These are phyloP conservation scores for Thaumetopoea pityocampa DNA, from an alignment of 1,140 invertebrate species.

Conservation along the genomic window DNA sequence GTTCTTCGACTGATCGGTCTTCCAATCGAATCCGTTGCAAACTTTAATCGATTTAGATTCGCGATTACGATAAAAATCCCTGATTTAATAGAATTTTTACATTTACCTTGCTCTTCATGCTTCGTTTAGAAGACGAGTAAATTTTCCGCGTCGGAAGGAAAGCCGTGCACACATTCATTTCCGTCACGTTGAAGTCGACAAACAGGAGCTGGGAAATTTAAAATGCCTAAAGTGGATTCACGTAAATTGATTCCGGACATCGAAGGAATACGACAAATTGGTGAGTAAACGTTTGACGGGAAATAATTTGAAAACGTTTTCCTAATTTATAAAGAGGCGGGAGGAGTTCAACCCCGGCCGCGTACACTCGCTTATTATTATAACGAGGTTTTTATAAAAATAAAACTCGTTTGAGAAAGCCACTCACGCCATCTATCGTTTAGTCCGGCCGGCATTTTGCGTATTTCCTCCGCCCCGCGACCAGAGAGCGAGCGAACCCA, in stretches of 20 bases:
- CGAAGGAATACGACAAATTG: conserved; percentile 40
- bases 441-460: not conserved
- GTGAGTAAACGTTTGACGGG: conserved; percentile 49
- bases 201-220: conserved; percentile 45
- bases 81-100: conserved; percentile 48
- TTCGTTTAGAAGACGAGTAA: conserved; percentile 25
- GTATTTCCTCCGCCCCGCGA: conserved; percentile 18
- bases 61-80: conserved; percentile 39
- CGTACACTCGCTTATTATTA: conserved; percentile 34
- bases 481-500: conserved; percentile 21
- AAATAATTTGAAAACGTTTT: conserved; percentile 60
- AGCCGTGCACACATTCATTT: conserved; percentile 65
- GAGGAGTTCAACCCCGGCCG: conserved; percentile 16
- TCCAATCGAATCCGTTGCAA: conserved; percentile 34
- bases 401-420: conserved; percentile 14
- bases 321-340: conserved; percentile 46
- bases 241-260: conserved; percentile 61
- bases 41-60: conserved; percentile 52
- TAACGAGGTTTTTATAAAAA: conserved; percentile 16
- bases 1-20: conserved; percentile 35
- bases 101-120: conserved; percentile 35
- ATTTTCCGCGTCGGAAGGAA: conserved; percentile 30
- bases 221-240: conserved; percentile 43
- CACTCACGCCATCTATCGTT: conserved; percentile 51
- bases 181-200: conserved; percentile 37